Base-by-base conservation (phyloP, 1,140 invertebrate species). In the Microvelia longipes region DNA sequence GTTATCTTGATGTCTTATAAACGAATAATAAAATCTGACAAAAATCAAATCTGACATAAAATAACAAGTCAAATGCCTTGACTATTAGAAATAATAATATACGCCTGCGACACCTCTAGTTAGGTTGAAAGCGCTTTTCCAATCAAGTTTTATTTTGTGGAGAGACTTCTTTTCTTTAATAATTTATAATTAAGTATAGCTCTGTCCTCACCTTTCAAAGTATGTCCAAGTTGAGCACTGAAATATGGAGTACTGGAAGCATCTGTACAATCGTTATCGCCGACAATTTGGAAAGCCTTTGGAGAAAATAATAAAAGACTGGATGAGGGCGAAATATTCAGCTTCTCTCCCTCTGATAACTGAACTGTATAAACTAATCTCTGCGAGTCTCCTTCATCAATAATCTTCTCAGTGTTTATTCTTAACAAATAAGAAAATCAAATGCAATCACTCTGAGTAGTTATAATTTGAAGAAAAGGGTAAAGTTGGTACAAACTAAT, bases 231-330 rank as follows among this genome's bases (percentile, higher is more conserved):
- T 2, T 79, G 78, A 15, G 83, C 85, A n/a, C 77, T 77, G 75
- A 86, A 84, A 73, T 74, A 79, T 50, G 81, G 50, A 13, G 67
- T 29, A 1, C 28, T 15, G 2, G 67, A 63, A n/a, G 67, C 68
- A 26, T 64, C 62, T n/a, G 86, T 81, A 78, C 94, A 96, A 73
- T 91, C 87, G 67, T 87, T 85, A 69, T 79, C 77, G 1, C 90
- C 87, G 2, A 83, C 80, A 61, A 94, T 78, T 67, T 85, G 82
- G 11, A 84, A 73, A 1, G 81, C 81, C 26, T 81, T 73, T 1
- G 92, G 92, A 68, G 80, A 84, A 75, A 95, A 94, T 26, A 95
- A 80, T 60, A 94, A 80, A 26, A 84, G 77, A 67, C 84, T 81
- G 13, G 88, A 88, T 63, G 83, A 73, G 0, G 88, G 87, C 1